A percentile compares a stretch with the other conserved stretches of the same genome.
Evolutionary conservation across 1,140 invertebrate species (phyloP).

Genomic region (Tetranychus urticae): DNA sequence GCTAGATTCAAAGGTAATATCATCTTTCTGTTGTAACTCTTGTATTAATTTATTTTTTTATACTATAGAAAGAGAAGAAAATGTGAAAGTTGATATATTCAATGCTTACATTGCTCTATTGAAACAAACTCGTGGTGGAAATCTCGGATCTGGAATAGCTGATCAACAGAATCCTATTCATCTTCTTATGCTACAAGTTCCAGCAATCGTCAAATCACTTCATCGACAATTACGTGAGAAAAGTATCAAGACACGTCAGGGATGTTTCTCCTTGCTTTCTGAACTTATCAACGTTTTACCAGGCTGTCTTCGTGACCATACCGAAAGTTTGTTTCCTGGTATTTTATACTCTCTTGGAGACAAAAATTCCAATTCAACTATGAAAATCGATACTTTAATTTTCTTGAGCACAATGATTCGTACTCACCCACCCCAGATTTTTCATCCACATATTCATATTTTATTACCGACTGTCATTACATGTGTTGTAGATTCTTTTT

Average conservation of each 20-base stretch:
- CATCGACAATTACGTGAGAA: constrained; percentile 76
- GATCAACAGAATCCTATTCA: constrained; percentile 8
- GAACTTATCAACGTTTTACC: constrained; percentile 72
- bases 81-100: constrained; percentile 93
- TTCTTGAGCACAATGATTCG: constrained; percentile 69
- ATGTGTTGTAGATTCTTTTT: constrained; percentile 80
- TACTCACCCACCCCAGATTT: constrained; percentile 52
- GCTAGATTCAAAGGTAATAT: constrained; percentile 7
- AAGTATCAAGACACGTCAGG: constrained; percentile 72
- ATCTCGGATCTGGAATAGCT: constrained; percentile 13
- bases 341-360: constrained; percentile 46
- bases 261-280: constrained; percentile 67
- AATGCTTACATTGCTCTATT: constrained; percentile 84
- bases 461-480: constrained; percentile 64
- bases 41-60: constrained; percentile 3
- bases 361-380: constrained; percentile 57
- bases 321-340: constrained; percentile 59
- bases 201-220: constrained; percentile 58
- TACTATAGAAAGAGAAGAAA: constrained; percentile 76
- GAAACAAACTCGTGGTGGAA: constrained; percentile 52
- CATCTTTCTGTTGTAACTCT: constrained; percentile 2
- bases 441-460: constrained; percentile 49
- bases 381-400: constrained; percentile 90
- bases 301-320: constrained; percentile 58
- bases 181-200: constrained; percentile 30